These are phyloP conservation scores for Akabosia matsudoensis DNA, from an alignment of 1,140 invertebrate species.

Conservation along the genomic window DNA sequence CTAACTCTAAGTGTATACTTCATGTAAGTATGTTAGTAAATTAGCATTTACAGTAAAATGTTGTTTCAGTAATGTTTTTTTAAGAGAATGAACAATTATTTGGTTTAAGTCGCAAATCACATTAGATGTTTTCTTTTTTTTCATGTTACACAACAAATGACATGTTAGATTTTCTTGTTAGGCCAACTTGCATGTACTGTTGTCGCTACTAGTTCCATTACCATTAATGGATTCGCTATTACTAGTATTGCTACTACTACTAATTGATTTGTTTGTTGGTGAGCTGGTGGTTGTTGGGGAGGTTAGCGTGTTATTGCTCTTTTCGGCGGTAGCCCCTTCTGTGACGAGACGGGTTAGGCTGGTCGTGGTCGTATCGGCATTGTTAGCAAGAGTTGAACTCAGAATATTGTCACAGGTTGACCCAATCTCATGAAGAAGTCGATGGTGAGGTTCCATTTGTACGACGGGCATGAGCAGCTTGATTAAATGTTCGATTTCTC, in stretches of 20 bases:
- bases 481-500: not conserved
- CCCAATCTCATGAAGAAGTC: not conserved
- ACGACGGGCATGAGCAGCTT: not conserved
- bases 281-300: too few relatives aligned
- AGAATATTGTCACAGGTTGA: not conserved
- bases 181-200: not conserved
- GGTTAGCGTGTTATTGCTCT: too few relatives aligned
- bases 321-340: not conserved
- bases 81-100: too few relatives aligned
- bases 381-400: too few relatives aligned
- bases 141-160: too few relatives aligned
- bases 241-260: not conserved
- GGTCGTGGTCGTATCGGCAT: too few relatives aligned
- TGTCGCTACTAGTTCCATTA: not conserved
- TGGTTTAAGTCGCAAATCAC: not conserved
- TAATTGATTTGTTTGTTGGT: not conserved
- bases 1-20: too few relatives aligned
- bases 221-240: not conserved
- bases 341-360: too few relatives aligned
- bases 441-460: constrained; percentile 10
- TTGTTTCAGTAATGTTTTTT: too few relatives aligned
- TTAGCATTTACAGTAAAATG: too few relatives aligned
- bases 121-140: not conserved
- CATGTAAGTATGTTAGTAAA: too few relatives aligned
- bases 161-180: too few relatives aligned